Conservation (phyloP, 2,797 vertebrate species). For the Menidia menidia region DNA sequence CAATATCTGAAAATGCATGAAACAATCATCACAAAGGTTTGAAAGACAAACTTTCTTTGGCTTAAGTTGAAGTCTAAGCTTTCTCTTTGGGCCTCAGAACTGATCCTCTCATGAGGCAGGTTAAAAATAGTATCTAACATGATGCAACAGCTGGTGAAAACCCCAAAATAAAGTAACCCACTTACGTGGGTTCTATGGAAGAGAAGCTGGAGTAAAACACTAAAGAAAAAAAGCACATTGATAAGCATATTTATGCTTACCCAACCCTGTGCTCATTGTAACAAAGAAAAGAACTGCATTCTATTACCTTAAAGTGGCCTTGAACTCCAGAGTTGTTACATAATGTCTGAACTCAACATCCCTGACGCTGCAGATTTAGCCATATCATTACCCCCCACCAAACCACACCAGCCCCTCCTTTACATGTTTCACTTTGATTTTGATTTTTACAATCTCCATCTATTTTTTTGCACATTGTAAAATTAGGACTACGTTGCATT, state of each 20-base stretch:
- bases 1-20: neutral
- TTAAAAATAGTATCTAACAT: constrained; percentile 77
- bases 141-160: constrained; percentile 79
- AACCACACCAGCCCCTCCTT: neutral
- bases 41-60: constrained; percentile 36
- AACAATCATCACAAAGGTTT: neutral
- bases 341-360: constrained; percentile 35
- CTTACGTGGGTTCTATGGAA: constrained; percentile 44
- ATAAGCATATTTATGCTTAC: constrained; percentile 25
- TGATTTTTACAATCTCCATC: neutral
- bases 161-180: constrained; percentile 72
- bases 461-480: neutral
- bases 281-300: neutral
- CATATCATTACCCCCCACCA: constrained; percentile 25
- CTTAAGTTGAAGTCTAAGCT: constrained; percentile 69
- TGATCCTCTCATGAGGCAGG: constrained; percentile 56
- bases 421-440: neutral
- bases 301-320: neutral
- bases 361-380: constrained; percentile 32
- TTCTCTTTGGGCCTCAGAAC: constrained; percentile 55
- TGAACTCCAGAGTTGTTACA: constrained; percentile 29
- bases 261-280: constrained; percentile 8
- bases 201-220: constrained; percentile 41
- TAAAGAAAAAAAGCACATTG: constrained; percentile 13
- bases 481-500: neutral